Base-by-base conservation (phyloP, 2,888 invertebrate genomes). In the Sesamia inferens region DNA sequence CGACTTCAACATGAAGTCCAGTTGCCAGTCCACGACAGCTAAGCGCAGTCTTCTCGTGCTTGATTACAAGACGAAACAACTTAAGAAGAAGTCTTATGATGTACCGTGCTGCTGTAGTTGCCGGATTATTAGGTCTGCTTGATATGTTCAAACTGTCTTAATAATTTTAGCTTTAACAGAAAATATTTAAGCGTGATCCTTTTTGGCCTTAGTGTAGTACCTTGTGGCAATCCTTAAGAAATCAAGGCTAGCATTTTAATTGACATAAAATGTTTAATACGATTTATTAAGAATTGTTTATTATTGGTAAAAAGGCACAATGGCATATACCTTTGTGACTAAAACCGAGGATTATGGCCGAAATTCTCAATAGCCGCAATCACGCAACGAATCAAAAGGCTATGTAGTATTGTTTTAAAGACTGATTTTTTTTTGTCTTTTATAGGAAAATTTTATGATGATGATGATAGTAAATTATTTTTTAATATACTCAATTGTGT, bases 71-170 rank as follows among this genome's bases (percentile, higher is more conserved):
- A 64, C 51, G 5, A 0, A 48, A 1, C 0, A 72, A 58, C 47
- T 67, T 11, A 31, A 0, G 31, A 22, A 13, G 22, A 82, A 82
- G 44, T 0, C 51, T 0, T 82, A 48, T 19, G 11, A 51, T 4
- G 61, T 82, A 19, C 66, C 73, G 31, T 82, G 79, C 58, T 82
- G 82, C 44, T 82, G 82, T 64, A n/a, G 68, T 71, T 82, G 82
- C 48, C 31, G 61, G 16, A 64, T 82, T 51, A 65, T 1, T 14
- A 72, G 31, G 31, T 13, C 59, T 10, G 5, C 55, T n/a, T 61
- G 66, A 62, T 47, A 10, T 11, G n/a, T 51, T 54, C 14, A 54
- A 51, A 67, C 31, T 2, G 14, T 22, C 7, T 22, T 66, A 31
- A 3, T 13, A 63, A 63, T 16, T 59, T 64, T 48, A 48, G 10